Percentiles rank a stretch among this genome's conserved stretches.
Conservation (phyloP, 2,113 vertebrate species). For the Phylloscopus trochilus region DNA sequence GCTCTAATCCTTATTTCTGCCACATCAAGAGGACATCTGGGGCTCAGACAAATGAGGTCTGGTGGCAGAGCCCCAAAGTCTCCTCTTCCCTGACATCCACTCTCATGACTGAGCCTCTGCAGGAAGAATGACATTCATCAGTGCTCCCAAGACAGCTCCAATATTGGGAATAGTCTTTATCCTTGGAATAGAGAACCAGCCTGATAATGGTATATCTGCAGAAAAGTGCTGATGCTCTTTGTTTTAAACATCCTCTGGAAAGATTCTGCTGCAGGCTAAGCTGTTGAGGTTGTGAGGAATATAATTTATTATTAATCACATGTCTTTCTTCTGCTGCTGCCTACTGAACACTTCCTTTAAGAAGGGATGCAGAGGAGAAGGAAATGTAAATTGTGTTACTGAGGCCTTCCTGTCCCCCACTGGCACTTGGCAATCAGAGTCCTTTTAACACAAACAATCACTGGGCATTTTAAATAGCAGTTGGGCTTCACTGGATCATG, state of each 20-base stretch:
- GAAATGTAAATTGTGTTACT: neutral
- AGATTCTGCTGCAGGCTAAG: neutral
- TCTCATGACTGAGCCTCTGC: neutral
- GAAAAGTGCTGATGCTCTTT: neutral
- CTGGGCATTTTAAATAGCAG: neutral
- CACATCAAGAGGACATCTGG: neutral
- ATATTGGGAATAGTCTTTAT: neutral
- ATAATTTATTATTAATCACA: neutral
- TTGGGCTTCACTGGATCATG: neutral
- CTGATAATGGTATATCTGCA: neutral
- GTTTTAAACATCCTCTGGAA: neutral
- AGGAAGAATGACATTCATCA: neutral
- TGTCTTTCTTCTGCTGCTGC: neutral
- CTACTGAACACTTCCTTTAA: neutral
- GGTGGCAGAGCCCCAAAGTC: neutral
- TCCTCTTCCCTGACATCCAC: neutral
- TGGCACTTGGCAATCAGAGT: neutral
- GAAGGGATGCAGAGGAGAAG: neutral
- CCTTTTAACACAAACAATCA: neutral
- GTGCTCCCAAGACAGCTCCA: neutral
- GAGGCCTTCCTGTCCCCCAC: neutral
- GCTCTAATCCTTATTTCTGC: neutral
- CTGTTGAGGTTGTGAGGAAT: neutral
- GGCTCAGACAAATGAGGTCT: neutral
- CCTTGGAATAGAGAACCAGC: neutral